phyloP scores from a whole-genome alignment of 2,113 vertebrate species.

The Amblyornis subalaris region DNA sequence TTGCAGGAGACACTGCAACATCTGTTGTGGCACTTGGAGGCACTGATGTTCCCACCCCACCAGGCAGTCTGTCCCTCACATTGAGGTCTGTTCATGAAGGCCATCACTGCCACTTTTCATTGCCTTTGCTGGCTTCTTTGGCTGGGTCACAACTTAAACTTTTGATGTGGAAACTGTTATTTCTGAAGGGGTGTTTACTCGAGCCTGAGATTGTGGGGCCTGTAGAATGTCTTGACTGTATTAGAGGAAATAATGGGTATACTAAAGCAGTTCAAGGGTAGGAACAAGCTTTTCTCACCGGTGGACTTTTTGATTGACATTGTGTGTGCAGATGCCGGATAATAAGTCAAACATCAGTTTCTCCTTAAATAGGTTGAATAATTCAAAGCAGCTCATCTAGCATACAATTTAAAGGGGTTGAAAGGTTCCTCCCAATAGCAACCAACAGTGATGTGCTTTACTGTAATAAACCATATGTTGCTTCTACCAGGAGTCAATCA shows the following conservation, averaged over 20 bases:
- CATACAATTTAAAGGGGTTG: not conserved
- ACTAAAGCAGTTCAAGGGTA: not conserved
- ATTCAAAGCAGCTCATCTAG: not conserved
- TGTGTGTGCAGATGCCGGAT: not conserved
- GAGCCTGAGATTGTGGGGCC: not conserved
- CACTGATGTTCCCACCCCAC: fast-evolving
- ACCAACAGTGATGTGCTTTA: not conserved
- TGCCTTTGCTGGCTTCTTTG: not conserved
- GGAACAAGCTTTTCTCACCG: not conserved
- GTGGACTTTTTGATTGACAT: not conserved
- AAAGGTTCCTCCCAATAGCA: not conserved
- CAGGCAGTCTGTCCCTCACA: not conserved
- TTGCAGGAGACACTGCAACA: not conserved
- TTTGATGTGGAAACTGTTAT: not conserved
- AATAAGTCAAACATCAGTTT: not conserved
- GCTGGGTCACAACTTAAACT: not conserved
- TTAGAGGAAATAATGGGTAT: not conserved
- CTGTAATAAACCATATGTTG: not conserved
- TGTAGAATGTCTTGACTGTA: not conserved
- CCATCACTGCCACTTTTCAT: not conserved
- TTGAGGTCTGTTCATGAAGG: not conserved
- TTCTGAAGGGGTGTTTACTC: not conserved
- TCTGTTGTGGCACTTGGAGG: not conserved
- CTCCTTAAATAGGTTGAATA: not conserved
- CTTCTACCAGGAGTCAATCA: not conserved